These are phyloP conservation scores for Sphaeridia pumilis DNA, from an alignment of 2,888 invertebrate species.

Conservation along the genomic window DNA sequence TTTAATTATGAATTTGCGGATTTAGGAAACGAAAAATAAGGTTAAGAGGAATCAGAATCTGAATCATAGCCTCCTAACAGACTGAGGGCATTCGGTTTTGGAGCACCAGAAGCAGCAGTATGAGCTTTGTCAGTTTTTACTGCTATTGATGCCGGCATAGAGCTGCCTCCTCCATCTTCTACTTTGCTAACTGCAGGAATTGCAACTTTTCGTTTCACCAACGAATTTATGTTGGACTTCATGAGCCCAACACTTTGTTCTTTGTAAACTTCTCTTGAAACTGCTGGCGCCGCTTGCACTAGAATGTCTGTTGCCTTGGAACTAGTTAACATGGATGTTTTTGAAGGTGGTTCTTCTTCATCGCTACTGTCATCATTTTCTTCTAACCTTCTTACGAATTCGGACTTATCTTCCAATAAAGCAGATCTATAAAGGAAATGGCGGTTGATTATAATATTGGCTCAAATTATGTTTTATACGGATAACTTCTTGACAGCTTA, in stretches of 20 bases:
- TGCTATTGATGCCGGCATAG: neutral
- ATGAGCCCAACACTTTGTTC: constrained; percentile 29
- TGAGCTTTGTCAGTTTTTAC: neutral
- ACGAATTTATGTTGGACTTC: constrained; percentile 20
- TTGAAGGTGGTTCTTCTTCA: constrained; percentile 17
- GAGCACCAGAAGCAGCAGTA: no score
- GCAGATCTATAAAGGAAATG: constrained; percentile 20
- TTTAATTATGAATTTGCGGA: no score
- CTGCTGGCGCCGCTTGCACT: constrained; percentile 1
- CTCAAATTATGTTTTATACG: neutral
- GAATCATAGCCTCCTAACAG: constrained; percentile 27
- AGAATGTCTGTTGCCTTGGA: constrained; percentile 23
- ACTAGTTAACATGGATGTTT: constrained; percentile 3
- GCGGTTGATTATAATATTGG: neutral
- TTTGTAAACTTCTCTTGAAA: constrained; percentile 4
- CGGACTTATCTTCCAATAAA: constrained; percentile 21
- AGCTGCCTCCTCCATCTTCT: neutral
- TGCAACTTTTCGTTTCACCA: constrained; percentile 20
- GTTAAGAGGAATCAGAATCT: constrained; percentile 17
- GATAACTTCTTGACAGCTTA: no score
- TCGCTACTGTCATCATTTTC: constrained; percentile 21
- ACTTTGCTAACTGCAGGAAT: no score
- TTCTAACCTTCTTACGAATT: constrained; percentile 23
- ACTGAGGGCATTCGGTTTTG: constrained; percentile 13
- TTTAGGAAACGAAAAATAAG: neutral